phyloP scores from a whole-genome alignment of 2,888 invertebrate species.

The Sinohyriopsis cumingii region DNA sequence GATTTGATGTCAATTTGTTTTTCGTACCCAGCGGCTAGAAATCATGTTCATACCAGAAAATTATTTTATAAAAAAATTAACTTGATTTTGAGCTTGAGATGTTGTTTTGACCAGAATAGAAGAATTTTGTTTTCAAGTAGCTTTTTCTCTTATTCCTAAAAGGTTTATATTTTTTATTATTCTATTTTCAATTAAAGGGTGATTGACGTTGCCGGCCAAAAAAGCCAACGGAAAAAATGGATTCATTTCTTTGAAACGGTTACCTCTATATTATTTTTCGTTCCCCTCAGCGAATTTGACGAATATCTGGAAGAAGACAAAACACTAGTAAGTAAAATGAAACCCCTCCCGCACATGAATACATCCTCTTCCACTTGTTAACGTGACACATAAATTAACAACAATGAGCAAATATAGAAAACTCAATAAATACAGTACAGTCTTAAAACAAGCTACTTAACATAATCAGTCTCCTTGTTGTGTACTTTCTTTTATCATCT shows the following conservation, averaged over 20 bases:
- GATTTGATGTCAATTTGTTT: too few relatives aligned
- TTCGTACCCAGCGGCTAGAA: too few relatives aligned
- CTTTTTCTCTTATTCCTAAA: too few relatives aligned
- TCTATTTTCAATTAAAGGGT: slow-evolving; percentile 39
- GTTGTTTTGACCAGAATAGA: too few relatives aligned
- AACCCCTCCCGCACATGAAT: neutral
- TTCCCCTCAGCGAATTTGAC: slow-evolving; percentile 59
- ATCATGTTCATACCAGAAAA: too few relatives aligned
- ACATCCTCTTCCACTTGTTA: neutral
- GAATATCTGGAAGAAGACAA: slow-evolving; percentile 55
- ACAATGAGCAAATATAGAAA: neutral
- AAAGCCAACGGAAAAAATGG: slow-evolving; percentile 64
- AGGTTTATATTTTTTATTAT: neutral
- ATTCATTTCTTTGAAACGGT: slow-evolving; percentile 67
- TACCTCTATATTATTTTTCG: slow-evolving; percentile 63
- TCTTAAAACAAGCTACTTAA: too few relatives aligned
- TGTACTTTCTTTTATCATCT: too few relatives aligned
- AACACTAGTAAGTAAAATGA: slow-evolving; percentile 30
- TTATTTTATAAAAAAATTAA: too few relatives aligned
- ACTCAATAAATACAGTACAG: too few relatives aligned
- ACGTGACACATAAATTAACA: neutral
- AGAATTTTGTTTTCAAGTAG: too few relatives aligned
- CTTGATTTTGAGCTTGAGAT: too few relatives aligned
- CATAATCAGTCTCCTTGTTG: too few relatives aligned
- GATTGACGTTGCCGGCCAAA: slow-evolving; percentile 64